Conservation (phyloP, 2,888 invertebrate genomes). For the Eugnorisma glareosa region DNA sequence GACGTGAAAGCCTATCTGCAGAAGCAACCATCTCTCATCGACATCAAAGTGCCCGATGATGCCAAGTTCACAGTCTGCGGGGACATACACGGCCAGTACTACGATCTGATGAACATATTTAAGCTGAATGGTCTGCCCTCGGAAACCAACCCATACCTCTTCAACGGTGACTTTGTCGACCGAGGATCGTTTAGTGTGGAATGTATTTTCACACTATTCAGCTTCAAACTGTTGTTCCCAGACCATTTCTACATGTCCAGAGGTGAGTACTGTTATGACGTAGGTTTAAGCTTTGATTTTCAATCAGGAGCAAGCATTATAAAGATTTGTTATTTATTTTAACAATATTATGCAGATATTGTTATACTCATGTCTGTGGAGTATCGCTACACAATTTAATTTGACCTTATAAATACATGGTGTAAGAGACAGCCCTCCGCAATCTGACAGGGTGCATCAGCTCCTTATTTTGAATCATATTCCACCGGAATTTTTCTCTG, state of each 20-base stretch:
- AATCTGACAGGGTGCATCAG: too few species aligned
- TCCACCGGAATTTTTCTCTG: too few species aligned
- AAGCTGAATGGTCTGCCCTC: constrained; percentile 99
- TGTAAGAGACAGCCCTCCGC: too few species aligned
- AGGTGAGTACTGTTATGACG: constrained; percentile 92
- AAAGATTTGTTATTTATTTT: too few species aligned
- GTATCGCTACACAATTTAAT: too few species aligned
- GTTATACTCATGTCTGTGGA: too few species aligned
- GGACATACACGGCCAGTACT: constrained; percentile 99
- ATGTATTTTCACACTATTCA: constrained; percentile 99
- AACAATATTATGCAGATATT: too few species aligned
- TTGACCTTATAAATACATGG: too few species aligned
- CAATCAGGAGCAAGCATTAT: too few species aligned
- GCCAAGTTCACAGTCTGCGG: constrained; percentile 99
- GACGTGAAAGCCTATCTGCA: constrained; percentile 96
- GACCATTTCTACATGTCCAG: constrained; percentile 99
- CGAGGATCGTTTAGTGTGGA: constrained; percentile 99
- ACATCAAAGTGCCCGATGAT: constrained; percentile 96
- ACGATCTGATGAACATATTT: constrained; percentile 99
- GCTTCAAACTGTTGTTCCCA: constrained; percentile 98
- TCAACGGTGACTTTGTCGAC: constrained; percentile 99
- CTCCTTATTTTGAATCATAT: too few species aligned
- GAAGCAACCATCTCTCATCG: constrained; percentile 96
- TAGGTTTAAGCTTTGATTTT: background rate
- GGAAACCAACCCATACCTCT: constrained; percentile 98